Conservation (phyloP, 2,888 invertebrate species). For the Epistrophe eligans region DNA sequence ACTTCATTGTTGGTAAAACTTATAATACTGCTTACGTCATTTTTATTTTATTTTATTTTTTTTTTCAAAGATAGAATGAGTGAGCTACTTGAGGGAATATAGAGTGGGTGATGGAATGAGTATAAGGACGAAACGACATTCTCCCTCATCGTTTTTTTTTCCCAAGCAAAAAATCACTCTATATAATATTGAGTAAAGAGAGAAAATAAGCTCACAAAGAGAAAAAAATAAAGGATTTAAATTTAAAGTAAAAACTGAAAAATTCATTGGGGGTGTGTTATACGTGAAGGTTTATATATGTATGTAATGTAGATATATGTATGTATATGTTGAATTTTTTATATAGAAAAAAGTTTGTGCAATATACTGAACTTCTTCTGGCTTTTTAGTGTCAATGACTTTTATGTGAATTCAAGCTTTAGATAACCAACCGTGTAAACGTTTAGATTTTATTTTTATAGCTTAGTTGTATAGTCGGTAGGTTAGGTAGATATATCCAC, state of each 20-base stretch:
- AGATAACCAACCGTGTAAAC: slow-evolving; percentile 42
- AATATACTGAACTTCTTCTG: slow-evolving; percentile 21
- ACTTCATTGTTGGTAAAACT: slow-evolving; percentile 46
- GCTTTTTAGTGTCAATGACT: slow-evolving; percentile 49
- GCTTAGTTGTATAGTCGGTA: not conserved
- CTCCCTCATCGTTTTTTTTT: not conserved
- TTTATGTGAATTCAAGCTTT: slow-evolving; percentile 23
- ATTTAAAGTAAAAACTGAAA: not conserved
- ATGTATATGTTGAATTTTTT: no score
- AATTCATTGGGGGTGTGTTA: slow-evolving; percentile 1
- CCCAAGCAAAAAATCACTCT: not conserved
- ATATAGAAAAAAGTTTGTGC: not conserved
- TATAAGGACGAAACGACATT: not conserved
- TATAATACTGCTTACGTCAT: slow-evolving; percentile 45
- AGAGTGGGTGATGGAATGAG: not conserved
- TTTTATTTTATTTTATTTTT: slow-evolving; percentile 1
- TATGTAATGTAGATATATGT: not conserved
- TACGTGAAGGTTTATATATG: not conserved
- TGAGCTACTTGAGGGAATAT: slow-evolving; percentile 23
- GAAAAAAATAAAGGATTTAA: slow-evolving; percentile 6
- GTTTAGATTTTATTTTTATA: slow-evolving; percentile 30
- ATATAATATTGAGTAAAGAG: not conserved
- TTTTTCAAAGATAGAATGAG: not conserved
- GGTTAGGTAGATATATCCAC: not conserved
- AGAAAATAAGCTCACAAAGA: slow-evolving; percentile 6